These are phyloP conservation scores for Trialeurodes vaporariorum DNA, from an alignment of 1,140 invertebrate genomes.

Conservation along the genomic window DNA sequence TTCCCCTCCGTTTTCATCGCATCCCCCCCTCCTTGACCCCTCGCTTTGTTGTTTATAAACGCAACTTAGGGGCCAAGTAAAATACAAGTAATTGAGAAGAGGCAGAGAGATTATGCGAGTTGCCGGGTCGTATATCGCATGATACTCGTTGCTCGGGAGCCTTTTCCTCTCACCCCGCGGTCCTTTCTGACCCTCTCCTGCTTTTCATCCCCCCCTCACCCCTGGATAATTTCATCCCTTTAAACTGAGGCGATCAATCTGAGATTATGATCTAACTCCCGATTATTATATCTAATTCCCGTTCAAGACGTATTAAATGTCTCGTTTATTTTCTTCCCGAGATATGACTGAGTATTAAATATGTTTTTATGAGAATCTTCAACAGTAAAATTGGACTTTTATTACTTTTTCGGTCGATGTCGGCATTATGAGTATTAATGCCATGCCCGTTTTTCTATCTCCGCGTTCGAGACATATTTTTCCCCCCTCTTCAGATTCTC, in stretches of 20 bases:
- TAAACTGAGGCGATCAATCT: neutral
- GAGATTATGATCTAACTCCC: neutral
- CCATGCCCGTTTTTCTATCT: too few species aligned
- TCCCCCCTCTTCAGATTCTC: too few species aligned
- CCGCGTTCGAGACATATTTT: too few species aligned
- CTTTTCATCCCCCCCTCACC: neutral
- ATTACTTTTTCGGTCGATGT: neutral
- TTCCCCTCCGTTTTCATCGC: neutral
- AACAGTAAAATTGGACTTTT: neutral
- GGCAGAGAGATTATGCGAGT: neutral
- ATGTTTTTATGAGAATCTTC: neutral
- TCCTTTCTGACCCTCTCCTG: neutral
- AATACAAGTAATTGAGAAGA: neutral
- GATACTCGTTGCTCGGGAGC: too few species aligned
- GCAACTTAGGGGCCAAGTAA: neutral
- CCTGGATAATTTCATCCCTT: neutral
- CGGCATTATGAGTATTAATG: too few species aligned
- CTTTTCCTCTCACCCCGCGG: too few species aligned
- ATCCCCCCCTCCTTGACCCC: too few species aligned
- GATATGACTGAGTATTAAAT: neutral
- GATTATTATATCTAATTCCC: neutral
- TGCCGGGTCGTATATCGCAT: neutral
- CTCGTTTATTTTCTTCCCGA: neutral
- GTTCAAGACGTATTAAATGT: neutral
- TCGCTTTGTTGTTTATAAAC: too few species aligned